Percentiles rank a stretch among this genome's conserved stretches.
phyloP scores from a whole-genome alignment of 30 jellyfish, hydroid and myxozoan genomes.

The Aurelia sp. region DNA sequence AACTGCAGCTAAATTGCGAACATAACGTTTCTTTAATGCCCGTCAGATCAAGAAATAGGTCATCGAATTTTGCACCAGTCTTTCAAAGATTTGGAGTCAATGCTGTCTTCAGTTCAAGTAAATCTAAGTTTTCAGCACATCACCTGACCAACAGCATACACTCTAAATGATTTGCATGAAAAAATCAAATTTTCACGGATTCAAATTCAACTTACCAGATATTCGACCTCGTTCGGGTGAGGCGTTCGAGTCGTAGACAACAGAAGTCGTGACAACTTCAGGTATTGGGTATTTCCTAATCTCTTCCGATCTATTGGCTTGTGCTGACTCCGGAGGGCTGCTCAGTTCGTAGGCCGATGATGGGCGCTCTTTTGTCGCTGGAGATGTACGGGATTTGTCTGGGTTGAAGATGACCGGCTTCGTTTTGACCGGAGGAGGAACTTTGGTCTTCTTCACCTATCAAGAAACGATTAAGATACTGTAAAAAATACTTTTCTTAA shows the following conservation, averaged over 20 bases:
- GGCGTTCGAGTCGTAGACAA: slow-evolving; percentile 25
- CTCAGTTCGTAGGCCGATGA: slow-evolving; percentile 7
- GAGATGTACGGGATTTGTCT: slow-evolving; percentile 32
- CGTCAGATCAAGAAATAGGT: too few species aligned
- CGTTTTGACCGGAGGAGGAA: slow-evolving; percentile 73
- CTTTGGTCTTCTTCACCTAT: slow-evolving; percentile 59
- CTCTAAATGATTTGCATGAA: too few species aligned
- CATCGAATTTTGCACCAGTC: too few species aligned
- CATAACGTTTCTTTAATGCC: too few species aligned
- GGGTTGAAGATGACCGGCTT: slow-evolving; percentile 70
- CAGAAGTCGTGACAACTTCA: slow-evolving; percentile 53
- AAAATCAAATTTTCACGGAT: too few species aligned
- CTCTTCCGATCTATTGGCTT: slow-evolving; percentile 9
- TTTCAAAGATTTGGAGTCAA: too few species aligned
- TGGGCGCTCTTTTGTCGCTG: slow-evolving; percentile 30
- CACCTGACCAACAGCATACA: too few species aligned
- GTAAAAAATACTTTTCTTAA: too few species aligned
- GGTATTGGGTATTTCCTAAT: slow-evolving; percentile 37
- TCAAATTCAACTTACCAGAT: slow-evolving; percentile 29
- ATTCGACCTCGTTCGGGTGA: slow-evolving; percentile 6
- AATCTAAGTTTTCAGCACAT: too few species aligned
- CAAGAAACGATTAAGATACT: too few species aligned
- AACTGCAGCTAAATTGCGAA: too few species aligned
- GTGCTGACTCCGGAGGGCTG: slow-evolving; percentile 7
- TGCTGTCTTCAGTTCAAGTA: too few species aligned